Percentiles rank a stretch among this genome's conserved stretches.
These are phyloP conservation scores for Lacerta agilis DNA, from an alignment of 2,797 vertebrate species.

Conservation along the genomic window DNA sequence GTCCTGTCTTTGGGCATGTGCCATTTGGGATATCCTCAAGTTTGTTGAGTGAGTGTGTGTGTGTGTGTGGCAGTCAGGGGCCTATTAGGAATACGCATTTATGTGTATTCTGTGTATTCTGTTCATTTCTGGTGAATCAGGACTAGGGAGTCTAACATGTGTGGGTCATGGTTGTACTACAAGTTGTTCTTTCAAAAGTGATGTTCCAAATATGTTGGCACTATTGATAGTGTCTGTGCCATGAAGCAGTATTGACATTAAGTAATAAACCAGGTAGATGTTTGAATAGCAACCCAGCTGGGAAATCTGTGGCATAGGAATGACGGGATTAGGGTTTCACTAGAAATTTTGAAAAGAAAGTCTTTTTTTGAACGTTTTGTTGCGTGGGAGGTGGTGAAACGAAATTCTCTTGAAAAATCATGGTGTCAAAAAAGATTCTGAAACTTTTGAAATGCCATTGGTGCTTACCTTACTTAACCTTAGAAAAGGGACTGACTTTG, in stretches of 20 bases:
- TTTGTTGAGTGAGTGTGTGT: background rate
- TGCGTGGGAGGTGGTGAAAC: background rate
- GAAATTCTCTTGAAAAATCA: background rate
- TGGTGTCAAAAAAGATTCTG: background rate
- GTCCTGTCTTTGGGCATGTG: background rate
- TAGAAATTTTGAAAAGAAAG: too few species aligned
- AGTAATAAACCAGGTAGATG: background rate
- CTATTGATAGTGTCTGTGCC: rapidly evolving
- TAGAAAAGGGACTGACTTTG: too few species aligned
- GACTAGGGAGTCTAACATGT: rapidly evolving
- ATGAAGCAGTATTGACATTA: background rate
- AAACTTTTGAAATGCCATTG: background rate
- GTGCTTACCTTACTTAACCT: background rate
- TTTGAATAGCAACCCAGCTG: too few species aligned
- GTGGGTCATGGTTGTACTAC: background rate
- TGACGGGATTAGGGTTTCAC: background rate
- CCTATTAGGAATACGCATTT: too few species aligned
- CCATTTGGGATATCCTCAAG: background rate
- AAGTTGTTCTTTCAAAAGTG: background rate
- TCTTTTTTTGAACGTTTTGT: background rate
- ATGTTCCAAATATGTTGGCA: background rate
- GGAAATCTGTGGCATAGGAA: background rate
- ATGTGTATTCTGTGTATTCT: too few species aligned
- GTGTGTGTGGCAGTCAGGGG: background rate
- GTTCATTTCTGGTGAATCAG: background rate